These are phyloP conservation scores for Leptinotarsa undecemlineata DNA, from an alignment of 1,140 invertebrate species.

Conservation along the genomic window DNA sequence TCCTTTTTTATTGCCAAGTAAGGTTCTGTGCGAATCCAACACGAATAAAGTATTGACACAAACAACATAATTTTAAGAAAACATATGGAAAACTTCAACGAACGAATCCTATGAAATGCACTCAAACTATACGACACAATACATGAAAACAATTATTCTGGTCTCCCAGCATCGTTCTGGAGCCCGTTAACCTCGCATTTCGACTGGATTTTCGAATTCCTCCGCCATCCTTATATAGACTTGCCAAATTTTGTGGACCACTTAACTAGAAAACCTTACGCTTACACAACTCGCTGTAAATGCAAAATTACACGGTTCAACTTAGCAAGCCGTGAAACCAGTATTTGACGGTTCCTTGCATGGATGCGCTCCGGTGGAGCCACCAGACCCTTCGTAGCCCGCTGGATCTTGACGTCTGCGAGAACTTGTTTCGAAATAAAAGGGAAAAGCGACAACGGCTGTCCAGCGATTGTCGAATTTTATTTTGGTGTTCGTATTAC, in stretches of 20 bases:
- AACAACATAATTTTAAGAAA: too few relatives aligned
- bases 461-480: too few relatives aligned
- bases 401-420: background rate
- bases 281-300: constrained; percentile 48
- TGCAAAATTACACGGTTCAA: constrained; percentile 55
- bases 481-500: too few relatives aligned
- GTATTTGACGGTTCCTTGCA: constrained; percentile 52
- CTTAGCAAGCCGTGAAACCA: constrained; percentile 54
- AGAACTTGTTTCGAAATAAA: background rate
- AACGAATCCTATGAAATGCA: too few relatives aligned
- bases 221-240: constrained; percentile 50
- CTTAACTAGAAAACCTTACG: constrained; percentile 55
- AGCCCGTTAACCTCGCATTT: constrained; percentile 14
- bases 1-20: too few relatives aligned
- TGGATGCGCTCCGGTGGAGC: constrained; percentile 44
- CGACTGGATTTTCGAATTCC: constrained; percentile 25
- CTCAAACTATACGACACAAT: background rate
- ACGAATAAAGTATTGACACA: too few relatives aligned
- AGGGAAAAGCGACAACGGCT: background rate
- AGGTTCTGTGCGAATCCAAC: too few relatives aligned
- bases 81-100: too few relatives aligned
- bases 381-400: background rate
- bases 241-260: constrained; percentile 55
- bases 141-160: background rate
- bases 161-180: background rate